A percentile compares a stretch with the other conserved stretches of the same genome.
Evolutionary conservation across 2,797 vertebrate genomes (phyloP).

Genomic region (Liparis tanakae): DNA sequence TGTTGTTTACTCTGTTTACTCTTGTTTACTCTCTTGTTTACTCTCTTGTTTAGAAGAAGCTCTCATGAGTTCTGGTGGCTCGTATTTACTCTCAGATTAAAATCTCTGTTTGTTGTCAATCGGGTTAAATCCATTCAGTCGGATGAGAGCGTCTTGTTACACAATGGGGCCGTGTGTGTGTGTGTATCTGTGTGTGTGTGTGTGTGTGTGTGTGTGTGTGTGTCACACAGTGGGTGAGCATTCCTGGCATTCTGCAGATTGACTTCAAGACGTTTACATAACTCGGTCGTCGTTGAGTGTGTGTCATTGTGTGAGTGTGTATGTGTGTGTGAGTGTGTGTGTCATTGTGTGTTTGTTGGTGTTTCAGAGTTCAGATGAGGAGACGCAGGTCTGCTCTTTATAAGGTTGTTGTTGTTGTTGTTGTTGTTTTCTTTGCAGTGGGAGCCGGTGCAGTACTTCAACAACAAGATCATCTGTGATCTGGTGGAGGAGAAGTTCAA

Average conservation of each 20-base stretch:
- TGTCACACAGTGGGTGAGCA: conserved; percentile 51
- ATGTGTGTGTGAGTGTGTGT: no score
- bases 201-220: conserved; percentile 24
- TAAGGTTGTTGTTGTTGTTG: no score
- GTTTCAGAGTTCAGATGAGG: no score
- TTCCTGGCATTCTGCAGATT: conserved; percentile 68
- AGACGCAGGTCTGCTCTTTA: no score
- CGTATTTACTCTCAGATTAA: not conserved
- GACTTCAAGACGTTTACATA: conserved; percentile 3
- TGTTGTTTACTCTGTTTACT: no score
- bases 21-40: no score
- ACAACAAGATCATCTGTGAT: conserved; percentile 99
- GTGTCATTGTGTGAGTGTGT: no score
- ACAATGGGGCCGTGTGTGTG: conserved; percentile 39
- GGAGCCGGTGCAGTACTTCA: conserved; percentile 98
- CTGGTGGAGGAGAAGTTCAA: conserved; percentile 98
- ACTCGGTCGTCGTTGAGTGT: not conserved
- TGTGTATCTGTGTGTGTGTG: conserved; percentile 12
- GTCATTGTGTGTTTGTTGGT: no score
- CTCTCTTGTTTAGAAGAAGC: no score
- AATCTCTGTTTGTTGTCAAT: not conserved
- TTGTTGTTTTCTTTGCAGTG: conserved; percentile 82
- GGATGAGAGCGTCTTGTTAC: conserved; percentile 49
- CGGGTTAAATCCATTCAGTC: conserved; percentile 21
- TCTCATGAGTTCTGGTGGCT: no score